Conservation (phyloP, 2,797 vertebrate species). For the Salarias fasciatus region DNA sequence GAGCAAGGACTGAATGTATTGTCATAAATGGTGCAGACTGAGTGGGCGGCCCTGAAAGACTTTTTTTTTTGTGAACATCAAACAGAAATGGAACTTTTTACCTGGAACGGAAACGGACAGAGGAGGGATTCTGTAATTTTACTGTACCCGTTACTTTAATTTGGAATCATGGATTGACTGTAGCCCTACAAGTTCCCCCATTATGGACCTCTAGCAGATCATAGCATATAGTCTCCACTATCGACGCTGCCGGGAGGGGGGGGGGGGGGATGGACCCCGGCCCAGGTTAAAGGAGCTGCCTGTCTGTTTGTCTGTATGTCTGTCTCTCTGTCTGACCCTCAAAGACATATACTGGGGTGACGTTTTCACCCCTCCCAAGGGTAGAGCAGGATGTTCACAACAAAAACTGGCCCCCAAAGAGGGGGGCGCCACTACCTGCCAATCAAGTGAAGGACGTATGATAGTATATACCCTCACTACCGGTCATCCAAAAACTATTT, state of each 20-base stretch:
- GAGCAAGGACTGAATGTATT: slow-evolving; percentile 68
- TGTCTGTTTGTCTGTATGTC: slow-evolving; percentile 62
- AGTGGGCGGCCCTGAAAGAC: slow-evolving; percentile 34
- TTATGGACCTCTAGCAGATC: slow-evolving; percentile 75
- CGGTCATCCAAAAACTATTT: slow-evolving; percentile 57
- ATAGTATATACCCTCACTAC: slow-evolving; percentile 68
- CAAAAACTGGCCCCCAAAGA: slow-evolving; percentile 63
- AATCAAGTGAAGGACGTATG: slow-evolving; percentile 80
- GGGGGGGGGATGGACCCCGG: slow-evolving; percentile 26
- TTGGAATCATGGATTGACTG: slow-evolving; percentile 63
- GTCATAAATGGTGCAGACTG: slow-evolving; percentile 53
- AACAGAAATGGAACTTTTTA: slow-evolving; percentile 42
- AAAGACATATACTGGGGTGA: slow-evolving; percentile 59
- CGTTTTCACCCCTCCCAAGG: slow-evolving; percentile 50
- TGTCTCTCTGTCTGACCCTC: slow-evolving; percentile 66
- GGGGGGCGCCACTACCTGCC: slow-evolving; percentile 71
- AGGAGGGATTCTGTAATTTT: slow-evolving; percentile 69
- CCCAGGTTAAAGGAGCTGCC: slow-evolving; percentile 61
- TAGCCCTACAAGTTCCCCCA: slow-evolving; percentile 61
- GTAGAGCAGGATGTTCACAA: slow-evolving; percentile 59
- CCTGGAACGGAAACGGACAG: slow-evolving; percentile 33
- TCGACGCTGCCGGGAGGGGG: slow-evolving; percentile 48
- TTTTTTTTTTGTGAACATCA: slow-evolving; percentile 54
- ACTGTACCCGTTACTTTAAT: slow-evolving; percentile 58
- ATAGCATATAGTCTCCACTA: slow-evolving; percentile 70